These are phyloP conservation scores for Plectropomus leopardus DNA, from an alignment of 2,113 vertebrate genomes.

Conservation along the genomic window DNA sequence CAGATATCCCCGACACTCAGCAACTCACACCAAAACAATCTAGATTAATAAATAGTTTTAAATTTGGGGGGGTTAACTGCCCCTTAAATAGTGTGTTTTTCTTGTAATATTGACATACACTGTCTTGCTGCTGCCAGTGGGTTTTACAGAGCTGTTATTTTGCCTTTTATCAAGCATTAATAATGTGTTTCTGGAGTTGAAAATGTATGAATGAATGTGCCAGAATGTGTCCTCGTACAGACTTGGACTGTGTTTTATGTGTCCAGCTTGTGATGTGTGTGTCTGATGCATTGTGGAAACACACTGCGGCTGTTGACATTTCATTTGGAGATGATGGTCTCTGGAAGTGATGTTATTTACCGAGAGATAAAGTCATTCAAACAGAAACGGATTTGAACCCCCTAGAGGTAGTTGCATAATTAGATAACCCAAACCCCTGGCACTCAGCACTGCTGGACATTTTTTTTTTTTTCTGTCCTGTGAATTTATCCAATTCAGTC, in stretches of 20 bases:
- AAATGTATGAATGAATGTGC: not conserved
- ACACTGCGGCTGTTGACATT: constrained; percentile 4
- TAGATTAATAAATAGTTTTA: too few relatives aligned
- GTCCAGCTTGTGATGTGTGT: not conserved
- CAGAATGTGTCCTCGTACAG: not conserved
- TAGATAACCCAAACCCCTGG: not conserved
- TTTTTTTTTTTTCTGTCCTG: not conserved
- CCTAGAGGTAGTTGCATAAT: not conserved
- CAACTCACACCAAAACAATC: too few relatives aligned
- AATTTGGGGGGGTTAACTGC: too few relatives aligned
- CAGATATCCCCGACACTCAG: too few relatives aligned
- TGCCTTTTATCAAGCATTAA: not conserved
- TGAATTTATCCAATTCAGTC: not conserved
- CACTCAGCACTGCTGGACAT: not conserved
- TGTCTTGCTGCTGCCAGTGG: not conserved
- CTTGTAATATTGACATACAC: too few relatives aligned
- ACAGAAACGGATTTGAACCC: not conserved
- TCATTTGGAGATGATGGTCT: constrained; percentile 6
- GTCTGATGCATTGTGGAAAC: not conserved
- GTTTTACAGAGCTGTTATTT: not conserved
- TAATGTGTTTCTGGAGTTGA: not conserved
- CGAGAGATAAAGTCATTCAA: constrained; percentile 2
- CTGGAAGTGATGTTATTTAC: constrained; percentile 1
- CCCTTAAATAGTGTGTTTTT: not conserved
- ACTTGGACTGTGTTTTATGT: not conserved